Conservation (phyloP, 2,888 invertebrate genomes). For the Metallyticus violacea region DNA sequence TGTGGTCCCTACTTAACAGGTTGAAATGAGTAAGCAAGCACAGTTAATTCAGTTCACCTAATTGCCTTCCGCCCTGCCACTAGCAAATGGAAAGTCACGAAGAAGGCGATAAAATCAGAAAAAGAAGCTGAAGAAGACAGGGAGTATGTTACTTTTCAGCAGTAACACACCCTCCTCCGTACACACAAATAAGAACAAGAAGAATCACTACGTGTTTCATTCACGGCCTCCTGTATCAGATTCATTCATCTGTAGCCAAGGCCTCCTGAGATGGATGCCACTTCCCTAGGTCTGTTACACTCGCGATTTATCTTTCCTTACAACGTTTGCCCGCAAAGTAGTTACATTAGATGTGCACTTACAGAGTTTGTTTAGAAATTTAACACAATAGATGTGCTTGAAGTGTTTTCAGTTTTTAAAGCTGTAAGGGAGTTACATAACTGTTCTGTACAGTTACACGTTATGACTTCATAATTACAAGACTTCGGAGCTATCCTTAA, state of each 20-base stretch:
- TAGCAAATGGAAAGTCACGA: neutral
- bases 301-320: neutral
- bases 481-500: too few relatives aligned
- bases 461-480: too few relatives aligned
- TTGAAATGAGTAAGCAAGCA: too few relatives aligned
- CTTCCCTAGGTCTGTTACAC: neutral
- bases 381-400: too few relatives aligned
- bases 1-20: too few relatives aligned
- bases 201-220: neutral
- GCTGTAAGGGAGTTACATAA: too few relatives aligned
- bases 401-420: too few relatives aligned
- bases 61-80: neutral
- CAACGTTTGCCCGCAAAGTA: neutral
- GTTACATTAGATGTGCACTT: too few relatives aligned
- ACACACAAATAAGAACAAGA: neutral
- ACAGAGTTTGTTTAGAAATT: too few relatives aligned
- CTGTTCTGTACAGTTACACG: too few relatives aligned
- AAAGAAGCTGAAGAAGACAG: neutral
- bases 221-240: neutral
- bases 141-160: neutral
- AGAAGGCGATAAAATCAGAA: neutral
- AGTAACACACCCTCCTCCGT: neutral
- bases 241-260: neutral
- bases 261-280: neutral
- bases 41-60: neutral